Base-by-base conservation (phyloP, 2,888 invertebrate species). In the Drosophila flavopinicola region DNA sequence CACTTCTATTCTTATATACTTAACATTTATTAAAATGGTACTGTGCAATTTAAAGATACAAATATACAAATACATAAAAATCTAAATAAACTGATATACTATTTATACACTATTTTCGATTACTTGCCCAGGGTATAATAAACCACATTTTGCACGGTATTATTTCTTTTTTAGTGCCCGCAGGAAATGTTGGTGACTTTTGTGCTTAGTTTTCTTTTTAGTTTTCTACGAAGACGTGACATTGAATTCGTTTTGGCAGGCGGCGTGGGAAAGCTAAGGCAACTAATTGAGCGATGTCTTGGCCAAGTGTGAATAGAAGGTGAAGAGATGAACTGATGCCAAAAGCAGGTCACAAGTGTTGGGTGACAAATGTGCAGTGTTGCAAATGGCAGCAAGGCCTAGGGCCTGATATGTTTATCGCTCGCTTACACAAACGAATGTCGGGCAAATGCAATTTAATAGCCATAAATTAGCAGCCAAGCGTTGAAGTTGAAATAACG, bases 381-480 rank as follows among this genome's bases (percentile, higher is more conserved):
- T 30, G 33, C 45, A 33, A 54, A 37, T 51, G 48, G 51, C 29
- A 38, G 39, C 33, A 37, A 48, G 41, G 56, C 32, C 59, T 45
- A 23, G 24, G 23, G 59, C 25, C 49, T 11, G 20, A 32, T 29
- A 29, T 7, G 25, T 24, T 23, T 27, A 15, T 10, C 29, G 3
- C 17, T 42, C 17, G 32, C 24, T 45, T 33, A 20, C 45, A 11
- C 11, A 27, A 38, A 23, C 23, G 37, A 68, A 25, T 58, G 45
- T n/a, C 30, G 29, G 37, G n/a, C 49, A 58, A 64, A 59, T 73
- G 78, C 63, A 78, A 78, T 73, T 79, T 73, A 79, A 78, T 76
- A 83, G 61, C 72, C 75, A 78, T 71, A 71, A 61, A 80, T 74
- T 63, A 61, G 60, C 58, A 75, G 54, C 63, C 17, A 64, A 67